Percentiles rank a stretch among this genome's conserved stretches.
phyloP scores from a whole-genome alignment of 1,140 invertebrate genomes.

The Drosophila bipectinata region DNA sequence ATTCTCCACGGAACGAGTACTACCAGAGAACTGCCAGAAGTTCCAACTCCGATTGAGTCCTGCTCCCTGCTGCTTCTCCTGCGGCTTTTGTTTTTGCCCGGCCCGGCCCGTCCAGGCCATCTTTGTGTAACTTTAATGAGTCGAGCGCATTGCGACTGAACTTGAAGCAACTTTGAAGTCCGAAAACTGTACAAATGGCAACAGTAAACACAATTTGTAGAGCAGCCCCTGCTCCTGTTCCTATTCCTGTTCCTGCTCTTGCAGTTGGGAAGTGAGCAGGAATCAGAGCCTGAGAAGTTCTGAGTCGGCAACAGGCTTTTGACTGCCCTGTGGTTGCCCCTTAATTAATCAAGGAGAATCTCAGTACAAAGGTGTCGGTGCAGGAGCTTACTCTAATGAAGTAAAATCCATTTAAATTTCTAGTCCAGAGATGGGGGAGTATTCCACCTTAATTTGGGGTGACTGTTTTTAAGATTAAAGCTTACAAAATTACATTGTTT shows the following conservation, averaged over 20 bases:
- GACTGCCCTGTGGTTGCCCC: slow-evolving; percentile 15
- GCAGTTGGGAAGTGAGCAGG: slow-evolving; percentile 11
- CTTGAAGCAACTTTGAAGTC: slow-evolving; percentile 46
- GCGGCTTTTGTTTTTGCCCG: slow-evolving; percentile 18
- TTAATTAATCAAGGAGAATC: slow-evolving; percentile 46
- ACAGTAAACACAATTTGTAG: slow-evolving; percentile 56
- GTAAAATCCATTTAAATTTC: slow-evolving; percentile 1
- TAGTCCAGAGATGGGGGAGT: background rate
- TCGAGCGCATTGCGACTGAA: slow-evolving; percentile 56
- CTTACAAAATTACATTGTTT: too few species aligned
- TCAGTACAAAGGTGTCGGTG: slow-evolving; percentile 22
- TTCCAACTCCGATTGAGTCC: slow-evolving; percentile 47
- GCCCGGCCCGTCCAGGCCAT: slow-evolving; percentile 16
- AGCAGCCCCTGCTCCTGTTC: slow-evolving; percentile 5
- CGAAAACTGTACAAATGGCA: slow-evolving; percentile 36
- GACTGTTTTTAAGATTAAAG: background rate
- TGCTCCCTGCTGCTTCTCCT: background rate
- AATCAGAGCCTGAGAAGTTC: slow-evolving; percentile 20
- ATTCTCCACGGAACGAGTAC: slow-evolving; percentile 12
- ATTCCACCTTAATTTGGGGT: background rate
- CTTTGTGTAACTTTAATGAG: slow-evolving; percentile 68
- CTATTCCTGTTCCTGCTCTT: background rate
- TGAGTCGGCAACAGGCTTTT: slow-evolving; percentile 26
- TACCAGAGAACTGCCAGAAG: background rate
- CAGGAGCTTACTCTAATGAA: slow-evolving; percentile 5